phyloP scores from a whole-genome alignment of 2,113 vertebrate species.

The Propithecus coquereli region DNA sequence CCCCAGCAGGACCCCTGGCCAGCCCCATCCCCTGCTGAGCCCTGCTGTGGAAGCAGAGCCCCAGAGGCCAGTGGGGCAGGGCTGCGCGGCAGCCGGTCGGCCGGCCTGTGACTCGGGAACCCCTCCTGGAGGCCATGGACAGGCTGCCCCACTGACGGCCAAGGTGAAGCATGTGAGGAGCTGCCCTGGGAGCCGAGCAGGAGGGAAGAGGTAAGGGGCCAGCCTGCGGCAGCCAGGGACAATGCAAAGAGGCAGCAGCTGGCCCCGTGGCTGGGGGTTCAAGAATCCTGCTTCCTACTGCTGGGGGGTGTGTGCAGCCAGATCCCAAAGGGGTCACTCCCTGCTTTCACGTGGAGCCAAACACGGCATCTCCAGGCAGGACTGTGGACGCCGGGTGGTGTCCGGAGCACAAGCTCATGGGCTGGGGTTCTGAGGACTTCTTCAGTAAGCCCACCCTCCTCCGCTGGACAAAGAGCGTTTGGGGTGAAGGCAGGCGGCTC shows the following conservation, averaged over 20 bases:
- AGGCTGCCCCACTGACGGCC: conserved; percentile 37
- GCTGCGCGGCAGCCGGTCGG: background rate
- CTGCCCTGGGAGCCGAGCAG: background rate
- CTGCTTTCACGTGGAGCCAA: background rate
- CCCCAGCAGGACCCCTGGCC: background rate
- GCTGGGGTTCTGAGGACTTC: background rate
- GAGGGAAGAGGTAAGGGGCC: conserved; percentile 77
- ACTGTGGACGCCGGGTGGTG: background rate
- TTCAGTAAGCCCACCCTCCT: background rate
- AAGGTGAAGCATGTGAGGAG: conserved; percentile 75
- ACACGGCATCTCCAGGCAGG: background rate
- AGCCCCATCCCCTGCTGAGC: background rate
- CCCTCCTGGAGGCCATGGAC: conserved; percentile 56
- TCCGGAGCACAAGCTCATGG: background rate
- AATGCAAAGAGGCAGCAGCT: background rate
- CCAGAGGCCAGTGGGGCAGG: conserved; percentile 43
- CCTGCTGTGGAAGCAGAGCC: background rate
- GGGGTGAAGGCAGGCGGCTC: conserved; percentile 16
- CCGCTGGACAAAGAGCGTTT: conserved; percentile 47
- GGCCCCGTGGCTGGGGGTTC: background rate
- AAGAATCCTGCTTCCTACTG: background rate
- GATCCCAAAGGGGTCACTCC: background rate
- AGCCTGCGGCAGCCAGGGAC: background rate
- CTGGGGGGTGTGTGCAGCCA: background rate
- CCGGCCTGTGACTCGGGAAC: background rate